phyloP scores from a whole-genome alignment of 2,797 vertebrate species.

The Anas bernieri region DNA sequence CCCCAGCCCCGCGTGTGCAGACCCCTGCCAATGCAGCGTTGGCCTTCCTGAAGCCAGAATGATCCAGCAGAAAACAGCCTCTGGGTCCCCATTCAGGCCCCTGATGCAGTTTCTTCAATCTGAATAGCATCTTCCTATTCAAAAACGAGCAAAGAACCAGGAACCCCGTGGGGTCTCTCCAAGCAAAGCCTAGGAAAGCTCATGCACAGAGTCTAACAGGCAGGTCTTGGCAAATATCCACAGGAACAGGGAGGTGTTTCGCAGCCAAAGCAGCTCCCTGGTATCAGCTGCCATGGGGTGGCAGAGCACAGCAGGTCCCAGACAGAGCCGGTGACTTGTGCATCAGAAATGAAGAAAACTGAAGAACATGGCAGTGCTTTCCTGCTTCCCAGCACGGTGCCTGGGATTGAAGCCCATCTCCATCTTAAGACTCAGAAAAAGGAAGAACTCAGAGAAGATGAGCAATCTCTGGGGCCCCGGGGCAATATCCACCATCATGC shows the following conservation, averaged over 20 bases:
- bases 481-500: neutral
- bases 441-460: neutral
- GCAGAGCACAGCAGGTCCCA: neutral
- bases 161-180: neutral
- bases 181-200: accelerated
- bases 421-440: neutral
- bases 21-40: accelerated
- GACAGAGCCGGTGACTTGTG: accelerated
- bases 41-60: neutral
- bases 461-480: neutral
- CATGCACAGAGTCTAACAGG: neutral
- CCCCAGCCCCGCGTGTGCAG: neutral
- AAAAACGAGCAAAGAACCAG: neutral
- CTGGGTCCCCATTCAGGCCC: neutral
- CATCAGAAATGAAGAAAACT: neutral
- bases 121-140: neutral
- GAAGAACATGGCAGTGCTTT: neutral
- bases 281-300: neutral
- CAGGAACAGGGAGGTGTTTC: neutral
- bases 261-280: neutral
- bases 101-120: neutral
- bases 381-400: neutral
- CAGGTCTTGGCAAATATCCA: neutral
- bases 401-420: neutral
- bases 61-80: neutral